These are phyloP conservation scores for Cylas formicarius DNA, from an alignment of 1,140 invertebrate genomes.

Conservation along the genomic window DNA sequence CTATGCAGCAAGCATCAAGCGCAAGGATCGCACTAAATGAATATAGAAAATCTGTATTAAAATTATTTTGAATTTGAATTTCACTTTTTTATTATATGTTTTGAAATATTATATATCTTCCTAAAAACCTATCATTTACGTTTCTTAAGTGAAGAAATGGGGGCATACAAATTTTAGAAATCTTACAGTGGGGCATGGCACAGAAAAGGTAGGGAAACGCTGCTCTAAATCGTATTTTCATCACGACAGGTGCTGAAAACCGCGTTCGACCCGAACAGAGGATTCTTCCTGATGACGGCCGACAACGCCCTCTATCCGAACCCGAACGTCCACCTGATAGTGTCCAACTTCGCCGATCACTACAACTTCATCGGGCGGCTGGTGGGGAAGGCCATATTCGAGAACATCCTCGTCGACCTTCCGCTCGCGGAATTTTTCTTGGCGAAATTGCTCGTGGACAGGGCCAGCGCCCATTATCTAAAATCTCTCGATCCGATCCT, in stretches of 20 bases:
- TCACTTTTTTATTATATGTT: too few species aligned
- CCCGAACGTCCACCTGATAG: slow-evolving; percentile 76
- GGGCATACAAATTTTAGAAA: too few species aligned
- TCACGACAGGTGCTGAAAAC: slow-evolving; percentile 93
- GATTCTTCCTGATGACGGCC: slow-evolving; percentile 85
- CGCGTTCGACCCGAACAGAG: slow-evolving; percentile 93
- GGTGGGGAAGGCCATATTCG: slow-evolving; percentile 92
- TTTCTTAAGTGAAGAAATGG: too few species aligned
- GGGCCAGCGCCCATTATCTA: slow-evolving; percentile 87
- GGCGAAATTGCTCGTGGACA: slow-evolving; percentile 73
- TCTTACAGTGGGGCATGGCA: too few species aligned
- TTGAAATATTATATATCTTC: too few species aligned
- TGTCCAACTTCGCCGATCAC: slow-evolving; percentile 81
- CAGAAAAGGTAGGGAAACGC: too few species aligned
- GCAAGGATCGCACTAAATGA: too few species aligned
- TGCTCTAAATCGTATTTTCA: too few species aligned
- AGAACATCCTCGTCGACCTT: slow-evolving; percentile 89
- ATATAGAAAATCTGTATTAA: too few species aligned
- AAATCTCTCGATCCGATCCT: slow-evolving; percentile 88
- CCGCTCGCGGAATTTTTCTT: slow-evolving; percentile 92
- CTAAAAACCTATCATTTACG: too few species aligned
- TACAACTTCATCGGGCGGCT: slow-evolving; percentile 95
- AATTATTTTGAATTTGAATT: too few species aligned
- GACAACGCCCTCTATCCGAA: slow-evolving; percentile 95
- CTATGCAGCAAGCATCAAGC: too few species aligned